Conservation (phyloP, 2,113 vertebrate species). For the Hiodon tergisus region DNA sequence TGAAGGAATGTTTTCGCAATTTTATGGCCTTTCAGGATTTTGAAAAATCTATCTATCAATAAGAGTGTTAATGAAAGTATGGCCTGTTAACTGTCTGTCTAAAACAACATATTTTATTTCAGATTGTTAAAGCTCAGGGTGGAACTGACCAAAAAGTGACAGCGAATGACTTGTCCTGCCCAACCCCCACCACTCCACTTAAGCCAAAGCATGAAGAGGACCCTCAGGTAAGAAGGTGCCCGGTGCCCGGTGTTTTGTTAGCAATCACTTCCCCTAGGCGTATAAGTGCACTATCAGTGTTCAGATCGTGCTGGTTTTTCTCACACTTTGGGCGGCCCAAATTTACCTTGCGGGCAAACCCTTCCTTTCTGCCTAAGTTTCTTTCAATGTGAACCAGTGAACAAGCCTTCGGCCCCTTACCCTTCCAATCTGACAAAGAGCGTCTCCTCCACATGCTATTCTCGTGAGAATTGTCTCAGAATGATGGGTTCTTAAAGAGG, state of each 20-base stretch:
- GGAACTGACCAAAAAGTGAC: conserved; percentile 70
- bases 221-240: conserved; percentile 74
- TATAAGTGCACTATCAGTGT: not conserved
- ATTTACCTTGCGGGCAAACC: too few species aligned
- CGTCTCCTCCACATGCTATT: too few species aligned
- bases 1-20: not conserved
- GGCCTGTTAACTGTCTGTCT: not conserved
- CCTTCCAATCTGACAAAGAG: too few species aligned
- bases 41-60: not conserved
- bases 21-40: not conserved
- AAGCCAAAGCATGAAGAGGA: conserved; percentile 91
- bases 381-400: too few species aligned
- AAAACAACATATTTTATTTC: conserved; percentile 22
- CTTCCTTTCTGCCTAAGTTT: too few species aligned
- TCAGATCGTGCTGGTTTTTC: not conserved
- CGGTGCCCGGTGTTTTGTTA: not conserved
- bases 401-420: too few species aligned
- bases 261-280: too few species aligned
- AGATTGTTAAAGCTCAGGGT: conserved; percentile 73
- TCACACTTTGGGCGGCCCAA: too few species aligned
- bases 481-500: too few species aligned
- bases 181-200: conserved; percentile 74
- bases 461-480: too few species aligned
- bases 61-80: not conserved
- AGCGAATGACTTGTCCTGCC: conserved; percentile 37